Evolutionary conservation across 2,797 vertebrate species (phyloP).

Genomic region (Alcedo quadribrachys): DNA sequence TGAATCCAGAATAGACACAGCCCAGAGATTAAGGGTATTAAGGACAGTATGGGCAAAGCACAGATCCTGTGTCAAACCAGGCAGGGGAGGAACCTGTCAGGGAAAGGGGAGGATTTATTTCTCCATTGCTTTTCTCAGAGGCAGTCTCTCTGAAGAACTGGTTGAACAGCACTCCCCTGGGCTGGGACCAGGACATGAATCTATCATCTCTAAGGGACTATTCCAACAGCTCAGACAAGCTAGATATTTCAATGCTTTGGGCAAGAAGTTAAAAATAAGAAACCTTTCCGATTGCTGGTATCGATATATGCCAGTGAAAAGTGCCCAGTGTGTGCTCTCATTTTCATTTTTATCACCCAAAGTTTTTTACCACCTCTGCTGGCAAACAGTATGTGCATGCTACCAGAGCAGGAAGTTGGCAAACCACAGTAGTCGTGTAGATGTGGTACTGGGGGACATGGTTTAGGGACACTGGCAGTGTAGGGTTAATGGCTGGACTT

Average conservation of each 20-base stretch:
- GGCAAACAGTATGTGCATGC: not conserved
- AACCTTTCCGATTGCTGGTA: not conserved
- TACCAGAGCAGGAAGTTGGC: not conserved
- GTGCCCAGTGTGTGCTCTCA: not conserved
- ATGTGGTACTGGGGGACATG: too few species aligned
- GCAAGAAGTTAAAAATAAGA: not conserved
- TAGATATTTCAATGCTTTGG: not conserved
- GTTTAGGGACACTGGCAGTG: too few species aligned
- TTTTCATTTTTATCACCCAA: not conserved
- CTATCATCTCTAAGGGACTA: not conserved
- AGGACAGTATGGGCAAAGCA: not conserved
- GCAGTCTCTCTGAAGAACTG: not conserved
- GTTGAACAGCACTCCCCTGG: rapidly evolving
- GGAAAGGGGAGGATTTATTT: not conserved
- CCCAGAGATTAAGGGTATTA: constrained; percentile 30
- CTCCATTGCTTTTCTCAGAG: not conserved
- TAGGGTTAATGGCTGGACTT: too few species aligned
- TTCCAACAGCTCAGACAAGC: not conserved
- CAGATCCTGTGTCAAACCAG: not conserved
- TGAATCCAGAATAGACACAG: not conserved
- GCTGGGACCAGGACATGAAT: rapidly evolving
- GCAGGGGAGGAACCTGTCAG: not conserved
- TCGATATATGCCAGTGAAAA: not conserved
- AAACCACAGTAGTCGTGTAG: not conserved
- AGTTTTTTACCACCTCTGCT: not conserved